These are phyloP conservation scores for Acronicta aceris DNA, from an alignment of 2,888 invertebrate species.

Conservation along the genomic window DNA sequence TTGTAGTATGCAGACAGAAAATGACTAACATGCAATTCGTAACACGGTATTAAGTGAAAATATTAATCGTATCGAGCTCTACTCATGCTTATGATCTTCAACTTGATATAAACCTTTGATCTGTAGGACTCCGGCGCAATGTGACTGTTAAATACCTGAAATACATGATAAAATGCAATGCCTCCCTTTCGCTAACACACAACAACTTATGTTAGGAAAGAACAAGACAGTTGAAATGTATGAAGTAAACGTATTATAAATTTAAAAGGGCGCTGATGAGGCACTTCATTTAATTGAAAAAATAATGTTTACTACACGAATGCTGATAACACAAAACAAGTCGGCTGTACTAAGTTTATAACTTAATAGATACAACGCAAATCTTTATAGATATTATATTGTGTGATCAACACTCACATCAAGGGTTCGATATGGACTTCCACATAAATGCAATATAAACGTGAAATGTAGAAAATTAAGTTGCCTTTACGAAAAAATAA, in stretches of 20 bases:
- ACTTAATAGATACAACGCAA: slow-evolving; percentile 9
- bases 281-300: slow-evolving; percentile 32
- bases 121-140: slow-evolving; percentile 97
- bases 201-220: slow-evolving; percentile 57
- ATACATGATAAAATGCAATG: slow-evolving; percentile 89
- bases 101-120: slow-evolving; percentile 95
- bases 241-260: slow-evolving; percentile 37
- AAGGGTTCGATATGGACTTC: slow-evolving; percentile 38
- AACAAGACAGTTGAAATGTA: slow-evolving; percentile 54
- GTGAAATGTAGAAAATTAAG: slow-evolving; percentile 33
- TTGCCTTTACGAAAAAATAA: slow-evolving; percentile 8
- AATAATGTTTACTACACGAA: slow-evolving; percentile 29
- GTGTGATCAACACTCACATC: slow-evolving; percentile 46
- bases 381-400: slow-evolving; percentile 21
- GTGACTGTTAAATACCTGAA: slow-evolving; percentile 98
- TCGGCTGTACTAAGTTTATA: slow-evolving; percentile 7
- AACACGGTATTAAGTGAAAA: slow-evolving; percentile 66
- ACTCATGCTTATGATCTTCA: slow-evolving; percentile 87
- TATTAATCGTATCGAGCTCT: slow-evolving; percentile 75
- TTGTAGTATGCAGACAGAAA: slow-evolving; percentile 63
- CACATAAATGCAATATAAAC: slow-evolving; percentile 41
- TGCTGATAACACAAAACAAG: slow-evolving; percentile 31
- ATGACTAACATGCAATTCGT: slow-evolving; percentile 75
- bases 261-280: slow-evolving; percentile 41
- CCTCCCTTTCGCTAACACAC: slow-evolving; percentile 70